A percentile compares a stretch with the other conserved stretches of the same genome.
phyloP scores from a whole-genome alignment of 2,113 vertebrate genomes.

The Epinephelus moara region DNA sequence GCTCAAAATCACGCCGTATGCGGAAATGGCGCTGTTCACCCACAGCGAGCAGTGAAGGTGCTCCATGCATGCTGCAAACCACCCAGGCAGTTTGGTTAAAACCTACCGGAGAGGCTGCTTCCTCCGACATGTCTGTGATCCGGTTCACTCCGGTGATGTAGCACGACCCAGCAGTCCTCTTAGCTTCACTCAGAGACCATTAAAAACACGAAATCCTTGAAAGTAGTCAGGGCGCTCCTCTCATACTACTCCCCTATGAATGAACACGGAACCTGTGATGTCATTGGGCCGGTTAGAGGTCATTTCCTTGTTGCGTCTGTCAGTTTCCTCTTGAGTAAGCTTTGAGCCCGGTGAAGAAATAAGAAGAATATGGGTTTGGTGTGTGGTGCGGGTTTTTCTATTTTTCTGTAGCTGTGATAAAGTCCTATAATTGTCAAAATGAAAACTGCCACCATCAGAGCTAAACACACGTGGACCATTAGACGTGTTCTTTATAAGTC shows the following conservation, averaged over 20 bases:
- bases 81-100: not conserved
- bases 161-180: not conserved
- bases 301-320: constrained; percentile 66
- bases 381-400: no score
- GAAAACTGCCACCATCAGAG: no score
- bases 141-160: not conserved
- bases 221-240: not conserved
- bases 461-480: no score
- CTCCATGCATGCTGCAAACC: not conserved
- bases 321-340: no score
- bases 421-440: no score
- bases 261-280: constrained; percentile 37
- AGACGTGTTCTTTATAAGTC: no score
- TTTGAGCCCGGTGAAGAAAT: no score
- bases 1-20: not conserved
- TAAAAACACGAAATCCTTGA: not conserved
- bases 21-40: constrained; percentile 25
- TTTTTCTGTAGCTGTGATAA: no score
- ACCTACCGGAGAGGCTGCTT: constrained; percentile 61
- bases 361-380: no score
- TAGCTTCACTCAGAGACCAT: not conserved
- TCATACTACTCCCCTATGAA: not conserved
- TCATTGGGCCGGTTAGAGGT: constrained; percentile 52
- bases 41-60: not conserved
- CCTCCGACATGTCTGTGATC: constrained; percentile 64